Percentiles rank a stretch among this genome's conserved stretches.
Evolutionary conservation across 2,888 invertebrate genomes (phyloP).

Genomic region (Scaptomyza flava): DNA sequence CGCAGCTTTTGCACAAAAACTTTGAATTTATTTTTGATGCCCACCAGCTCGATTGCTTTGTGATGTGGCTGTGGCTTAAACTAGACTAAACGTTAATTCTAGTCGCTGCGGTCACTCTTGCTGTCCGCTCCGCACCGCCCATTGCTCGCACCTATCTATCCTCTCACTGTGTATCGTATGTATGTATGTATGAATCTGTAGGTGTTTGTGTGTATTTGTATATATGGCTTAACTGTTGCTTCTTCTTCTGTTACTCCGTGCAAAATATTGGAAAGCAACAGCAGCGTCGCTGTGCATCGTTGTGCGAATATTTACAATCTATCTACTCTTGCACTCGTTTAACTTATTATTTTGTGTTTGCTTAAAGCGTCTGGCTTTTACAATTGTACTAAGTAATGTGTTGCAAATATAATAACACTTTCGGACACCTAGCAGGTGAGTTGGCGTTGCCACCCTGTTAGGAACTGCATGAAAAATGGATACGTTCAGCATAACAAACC

Average conservation of each 20-base stretch:
- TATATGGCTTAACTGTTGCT: constrained; percentile 55
- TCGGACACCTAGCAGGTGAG: constrained; percentile 43
- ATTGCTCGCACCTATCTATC: constrained; percentile 35
- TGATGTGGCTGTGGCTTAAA: constrained; percentile 70
- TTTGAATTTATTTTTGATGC: constrained; percentile 36
- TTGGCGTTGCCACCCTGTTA: constrained; percentile 43
- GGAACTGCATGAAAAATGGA: constrained; percentile 1
- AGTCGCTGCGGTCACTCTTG: constrained; percentile 46
- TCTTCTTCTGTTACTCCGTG: constrained; percentile 52
- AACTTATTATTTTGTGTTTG: background rate
- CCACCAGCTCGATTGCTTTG: constrained; percentile 31
- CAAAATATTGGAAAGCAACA: constrained; percentile 1
- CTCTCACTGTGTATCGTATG: background rate
- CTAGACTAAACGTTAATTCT: constrained; percentile 76
- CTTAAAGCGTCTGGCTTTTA: constrained; percentile 5
- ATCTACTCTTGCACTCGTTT: constrained; percentile 6
- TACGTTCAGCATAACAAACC: constrained; percentile 23
- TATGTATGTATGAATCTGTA: constrained; percentile 4
- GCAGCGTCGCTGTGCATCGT: constrained; percentile 15
- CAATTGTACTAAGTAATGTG: constrained; percentile 41
- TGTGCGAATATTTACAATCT: constrained; percentile 4
- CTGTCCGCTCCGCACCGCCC: constrained; percentile 39
- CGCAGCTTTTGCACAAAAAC: constrained; percentile 16
- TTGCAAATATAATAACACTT: constrained; percentile 43
- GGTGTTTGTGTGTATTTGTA: constrained; percentile 12